A percentile compares a stretch with the other conserved stretches of the same genome.
These are phyloP conservation scores for Theretra japonica DNA, from an alignment of 2,888 invertebrate species.

Conservation along the genomic window DNA sequence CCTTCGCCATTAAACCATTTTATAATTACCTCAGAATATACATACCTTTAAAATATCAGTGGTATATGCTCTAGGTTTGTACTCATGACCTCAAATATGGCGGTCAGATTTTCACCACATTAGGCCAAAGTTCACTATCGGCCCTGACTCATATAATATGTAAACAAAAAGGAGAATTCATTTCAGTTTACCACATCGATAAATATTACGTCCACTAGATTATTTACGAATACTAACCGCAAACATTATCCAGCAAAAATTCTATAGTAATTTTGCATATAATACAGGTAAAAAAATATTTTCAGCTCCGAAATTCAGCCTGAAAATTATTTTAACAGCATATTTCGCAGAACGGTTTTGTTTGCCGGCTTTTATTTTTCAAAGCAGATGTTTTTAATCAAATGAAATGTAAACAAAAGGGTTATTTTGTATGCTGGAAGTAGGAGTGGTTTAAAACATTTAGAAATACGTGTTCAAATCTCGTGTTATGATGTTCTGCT, in stretches of 20 bases:
- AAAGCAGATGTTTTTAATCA: slow-evolving; percentile 1
- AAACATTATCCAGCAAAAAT: not conserved
- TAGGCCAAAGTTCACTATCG: no score
- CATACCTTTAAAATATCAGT: no score
- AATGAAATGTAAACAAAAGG: not conserved
- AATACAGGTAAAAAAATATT: not conserved
- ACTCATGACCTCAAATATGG: no score
- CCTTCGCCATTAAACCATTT: no score
- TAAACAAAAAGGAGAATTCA: no score
- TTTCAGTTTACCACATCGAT: no score
- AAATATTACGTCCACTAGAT: not conserved
- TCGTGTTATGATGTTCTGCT: no score
- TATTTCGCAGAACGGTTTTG: not conserved
- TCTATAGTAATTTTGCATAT: not conserved
- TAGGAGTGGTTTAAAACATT: not conserved
- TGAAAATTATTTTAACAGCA: not conserved
- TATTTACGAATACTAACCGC: not conserved
- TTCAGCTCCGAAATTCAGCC: not conserved
- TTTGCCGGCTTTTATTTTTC: not conserved
- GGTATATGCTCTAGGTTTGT: no score
- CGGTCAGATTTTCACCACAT: no score
- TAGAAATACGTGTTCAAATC: not conserved
- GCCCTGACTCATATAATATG: no score
- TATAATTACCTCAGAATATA: no score
- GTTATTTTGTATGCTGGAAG: not conserved